Percentiles rank a stretch among this genome's conserved stretches.
phyloP scores from a whole-genome alignment of 2,113 vertebrate species.

The Catharus fuscescens region DNA sequence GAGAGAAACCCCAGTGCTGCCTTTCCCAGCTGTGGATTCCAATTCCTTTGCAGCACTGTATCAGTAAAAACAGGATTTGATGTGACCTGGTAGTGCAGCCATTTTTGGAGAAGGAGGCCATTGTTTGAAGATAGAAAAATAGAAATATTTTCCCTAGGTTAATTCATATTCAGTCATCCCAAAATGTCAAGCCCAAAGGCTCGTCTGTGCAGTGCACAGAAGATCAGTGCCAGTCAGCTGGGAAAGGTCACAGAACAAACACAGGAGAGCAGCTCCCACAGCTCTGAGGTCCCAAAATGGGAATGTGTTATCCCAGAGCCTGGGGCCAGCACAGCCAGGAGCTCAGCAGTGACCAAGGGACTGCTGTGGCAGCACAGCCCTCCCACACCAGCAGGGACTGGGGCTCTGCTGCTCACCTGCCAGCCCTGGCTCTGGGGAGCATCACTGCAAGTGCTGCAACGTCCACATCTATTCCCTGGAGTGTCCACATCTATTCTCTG shows the following conservation, averaged over 20 bases:
- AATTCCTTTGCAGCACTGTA: not conserved
- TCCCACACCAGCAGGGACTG: too few species aligned
- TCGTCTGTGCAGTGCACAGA: not conserved
- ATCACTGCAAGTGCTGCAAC: too few species aligned
- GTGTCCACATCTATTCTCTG: too few species aligned
- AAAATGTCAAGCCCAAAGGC: slow-evolving; percentile 57
- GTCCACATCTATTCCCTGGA: too few species aligned
- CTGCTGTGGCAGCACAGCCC: too few species aligned
- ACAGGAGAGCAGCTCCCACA: slow-evolving; percentile 20
- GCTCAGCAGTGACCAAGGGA: too few species aligned
- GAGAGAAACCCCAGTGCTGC: not conserved
- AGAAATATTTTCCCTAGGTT: slow-evolving; percentile 38
- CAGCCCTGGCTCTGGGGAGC: too few species aligned
- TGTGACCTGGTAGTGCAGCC: not conserved
- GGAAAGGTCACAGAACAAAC: slow-evolving; percentile 62
- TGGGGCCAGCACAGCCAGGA: not conserved
- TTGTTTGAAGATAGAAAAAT: slow-evolving; percentile 12
- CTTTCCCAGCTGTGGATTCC: not conserved
- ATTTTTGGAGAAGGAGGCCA: slow-evolving; percentile 34
- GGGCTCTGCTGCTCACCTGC: too few species aligned
- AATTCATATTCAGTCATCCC: slow-evolving; percentile 52
- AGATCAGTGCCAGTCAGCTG: slow-evolving; percentile 56
- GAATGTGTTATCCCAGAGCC: not conserved
- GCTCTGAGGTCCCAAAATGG: not conserved
- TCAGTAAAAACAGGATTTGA: not conserved